Evolutionary conservation across 2,113 vertebrate species (phyloP).

Genomic region (Trichechus manatus): DNA sequence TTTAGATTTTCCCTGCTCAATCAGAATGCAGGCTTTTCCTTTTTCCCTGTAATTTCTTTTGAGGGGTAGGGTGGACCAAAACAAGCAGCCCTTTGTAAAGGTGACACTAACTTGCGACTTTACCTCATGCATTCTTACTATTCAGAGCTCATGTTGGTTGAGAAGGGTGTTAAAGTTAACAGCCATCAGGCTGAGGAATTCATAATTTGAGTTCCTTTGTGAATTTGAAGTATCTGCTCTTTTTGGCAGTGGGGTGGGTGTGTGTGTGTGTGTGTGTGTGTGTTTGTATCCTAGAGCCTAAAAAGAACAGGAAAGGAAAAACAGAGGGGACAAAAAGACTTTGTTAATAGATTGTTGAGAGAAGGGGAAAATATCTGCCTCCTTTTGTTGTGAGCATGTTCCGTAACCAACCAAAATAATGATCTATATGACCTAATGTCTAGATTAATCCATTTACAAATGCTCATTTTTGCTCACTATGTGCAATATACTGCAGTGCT

Average conservation of each 20-base stretch:
- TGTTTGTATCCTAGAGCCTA: background rate
- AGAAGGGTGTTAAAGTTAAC: slow-evolving; percentile 47
- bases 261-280: background rate
- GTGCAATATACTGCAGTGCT: background rate
- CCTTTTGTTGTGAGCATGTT: background rate
- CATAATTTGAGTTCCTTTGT: slow-evolving; percentile 51
- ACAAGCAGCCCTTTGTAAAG: slow-evolving; percentile 69
- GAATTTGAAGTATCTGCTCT: background rate
- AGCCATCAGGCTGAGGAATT: slow-evolving; percentile 35
- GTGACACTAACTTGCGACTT: slow-evolving; percentile 57
- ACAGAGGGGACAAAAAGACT: background rate
- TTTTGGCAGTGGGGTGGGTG: background rate
- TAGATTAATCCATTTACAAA: background rate
- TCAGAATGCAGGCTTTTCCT: background rate
- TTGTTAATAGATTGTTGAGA: background rate
- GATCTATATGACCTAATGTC: background rate
- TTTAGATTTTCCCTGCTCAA: slow-evolving; percentile 55
- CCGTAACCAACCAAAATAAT: background rate
- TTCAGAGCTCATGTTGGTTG: slow-evolving; percentile 15
- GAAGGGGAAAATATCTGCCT: background rate
- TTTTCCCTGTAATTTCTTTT: slow-evolving; percentile 47
- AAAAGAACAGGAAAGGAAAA: background rate
- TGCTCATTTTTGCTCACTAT: background rate
- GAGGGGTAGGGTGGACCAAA: slow-evolving; percentile 23
- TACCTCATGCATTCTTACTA: background rate